Evolutionary conservation across 2,888 invertebrate genomes (phyloP).

Genomic region (Tinea trinotella): DNA sequence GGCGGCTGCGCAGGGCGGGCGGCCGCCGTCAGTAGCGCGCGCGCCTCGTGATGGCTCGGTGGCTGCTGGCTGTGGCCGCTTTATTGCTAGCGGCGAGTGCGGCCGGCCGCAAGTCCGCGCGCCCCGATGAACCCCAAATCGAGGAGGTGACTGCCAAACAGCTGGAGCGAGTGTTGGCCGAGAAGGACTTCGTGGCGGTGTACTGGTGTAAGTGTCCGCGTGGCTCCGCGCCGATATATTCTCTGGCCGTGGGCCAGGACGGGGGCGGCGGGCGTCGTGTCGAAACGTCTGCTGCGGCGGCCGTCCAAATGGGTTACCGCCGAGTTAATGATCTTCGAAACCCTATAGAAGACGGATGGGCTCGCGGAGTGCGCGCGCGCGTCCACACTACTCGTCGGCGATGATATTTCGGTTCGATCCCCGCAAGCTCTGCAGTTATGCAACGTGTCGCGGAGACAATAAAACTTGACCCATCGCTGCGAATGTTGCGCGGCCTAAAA

Average conservation of each 20-base stretch:
- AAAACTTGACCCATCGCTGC: slow-evolving; percentile 63
- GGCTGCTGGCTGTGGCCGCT: slow-evolving; percentile 62
- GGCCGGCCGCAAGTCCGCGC: slow-evolving; percentile 51
- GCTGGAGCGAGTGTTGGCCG: slow-evolving; percentile 89
- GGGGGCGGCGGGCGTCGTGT: slow-evolving; percentile 39
- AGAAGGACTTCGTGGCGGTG: slow-evolving; percentile 95
- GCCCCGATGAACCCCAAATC: slow-evolving; percentile 81
- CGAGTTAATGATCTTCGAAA: slow-evolving; percentile 60
- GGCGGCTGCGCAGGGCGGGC: slow-evolving; percentile 35
- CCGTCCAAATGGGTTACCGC: slow-evolving; percentile 52
- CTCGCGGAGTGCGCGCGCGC: not conserved
- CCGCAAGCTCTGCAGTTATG: slow-evolving; percentile 43
- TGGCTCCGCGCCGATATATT: slow-evolving; percentile 17
- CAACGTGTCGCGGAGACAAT: slow-evolving; percentile 69
- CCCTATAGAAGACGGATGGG: slow-evolving; percentile 21
- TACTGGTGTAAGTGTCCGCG: slow-evolving; percentile 91
- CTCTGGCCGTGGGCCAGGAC: slow-evolving; percentile 44
- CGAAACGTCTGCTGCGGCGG: slow-evolving; percentile 14
- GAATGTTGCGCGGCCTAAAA: slow-evolving; percentile 62
- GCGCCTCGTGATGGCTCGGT: slow-evolving; percentile 69
- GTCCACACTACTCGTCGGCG: not conserved
- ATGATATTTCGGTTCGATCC: slow-evolving; percentile 17
- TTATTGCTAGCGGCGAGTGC: slow-evolving; percentile 69
- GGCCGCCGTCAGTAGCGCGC: slow-evolving; percentile 58
- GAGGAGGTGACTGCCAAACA: slow-evolving; percentile 95